Evolutionary conservation across 2,113 vertebrate species (phyloP).

Genomic region (Tonatia bakeri): DNA sequence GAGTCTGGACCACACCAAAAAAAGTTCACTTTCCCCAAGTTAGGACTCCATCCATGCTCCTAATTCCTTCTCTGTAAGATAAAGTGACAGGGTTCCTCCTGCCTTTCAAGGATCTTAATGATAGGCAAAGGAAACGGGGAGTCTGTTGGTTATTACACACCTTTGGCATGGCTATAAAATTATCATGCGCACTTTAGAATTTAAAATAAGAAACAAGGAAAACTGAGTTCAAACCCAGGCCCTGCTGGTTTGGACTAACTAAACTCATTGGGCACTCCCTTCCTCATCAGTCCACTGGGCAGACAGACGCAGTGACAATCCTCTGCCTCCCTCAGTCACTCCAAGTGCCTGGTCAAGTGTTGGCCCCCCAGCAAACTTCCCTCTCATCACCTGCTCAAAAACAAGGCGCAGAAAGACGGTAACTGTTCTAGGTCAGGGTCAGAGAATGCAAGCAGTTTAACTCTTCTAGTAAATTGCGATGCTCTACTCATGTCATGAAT

Average conservation of each 20-base stretch:
- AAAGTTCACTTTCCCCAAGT: not conserved
- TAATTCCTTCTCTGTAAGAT: not conserved
- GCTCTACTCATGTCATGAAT: not conserved
- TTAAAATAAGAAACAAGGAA: not conserved
- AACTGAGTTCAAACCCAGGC: not conserved
- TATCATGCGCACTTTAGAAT: not conserved
- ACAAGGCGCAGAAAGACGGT: not conserved
- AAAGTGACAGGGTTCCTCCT: not conserved
- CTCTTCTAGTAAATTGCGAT: not conserved
- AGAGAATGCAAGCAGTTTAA: not conserved
- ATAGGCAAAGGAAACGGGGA: fast-evolving
- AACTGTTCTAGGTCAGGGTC: not conserved
- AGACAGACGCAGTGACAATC: not conserved
- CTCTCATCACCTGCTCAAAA: not conserved
- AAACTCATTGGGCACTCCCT: not conserved
- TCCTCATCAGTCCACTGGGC: fast-evolving
- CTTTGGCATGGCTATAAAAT: not conserved
- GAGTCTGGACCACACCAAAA: not conserved
- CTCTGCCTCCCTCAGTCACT: not conserved
- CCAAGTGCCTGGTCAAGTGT: not conserved
- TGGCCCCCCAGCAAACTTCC: not conserved
- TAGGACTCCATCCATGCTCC: not conserved
- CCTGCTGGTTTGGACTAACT: not conserved
- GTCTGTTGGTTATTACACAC: fast-evolving
- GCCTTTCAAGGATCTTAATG: not conserved